Percentiles rank a stretch among this genome's conserved stretches.
Conservation (phyloP, 2,113 vertebrate genomes). For the Callocephalon fimbriatum region DNA sequence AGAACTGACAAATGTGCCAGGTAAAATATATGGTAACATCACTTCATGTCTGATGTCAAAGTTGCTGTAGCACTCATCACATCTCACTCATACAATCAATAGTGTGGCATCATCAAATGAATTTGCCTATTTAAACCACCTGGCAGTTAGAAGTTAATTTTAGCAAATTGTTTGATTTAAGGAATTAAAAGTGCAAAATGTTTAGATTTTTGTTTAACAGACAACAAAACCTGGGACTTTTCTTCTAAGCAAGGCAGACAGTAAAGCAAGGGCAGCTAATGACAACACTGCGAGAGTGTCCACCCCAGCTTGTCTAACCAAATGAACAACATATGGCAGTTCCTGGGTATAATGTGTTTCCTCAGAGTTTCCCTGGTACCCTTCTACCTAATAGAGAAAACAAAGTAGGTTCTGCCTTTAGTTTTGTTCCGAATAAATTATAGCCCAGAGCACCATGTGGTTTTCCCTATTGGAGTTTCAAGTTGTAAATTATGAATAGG, state of each 20-base stretch:
- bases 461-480: constrained; percentile 3
- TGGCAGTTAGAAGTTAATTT: background rate
- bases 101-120: background rate
- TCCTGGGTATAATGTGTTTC: background rate
- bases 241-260: background rate
- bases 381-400: background rate
- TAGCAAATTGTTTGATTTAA: background rate
- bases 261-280: background rate
- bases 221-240: background rate
- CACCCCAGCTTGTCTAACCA: background rate
- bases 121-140: background rate
- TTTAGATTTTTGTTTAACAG: background rate
- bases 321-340: background rate
- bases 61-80: background rate
- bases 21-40: background rate
- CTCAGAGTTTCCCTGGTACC: background rate
- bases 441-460: background rate
- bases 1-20: background rate
- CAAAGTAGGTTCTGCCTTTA: background rate
- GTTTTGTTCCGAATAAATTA: constrained; percentile 22
- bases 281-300: rapidly evolving
- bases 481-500: constrained; percentile 54
- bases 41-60: background rate
- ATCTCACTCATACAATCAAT: background rate
- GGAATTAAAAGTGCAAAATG: background rate